Base-by-base conservation (phyloP, 2,888 invertebrate species). In the Eristalis arbustorum region DNA sequence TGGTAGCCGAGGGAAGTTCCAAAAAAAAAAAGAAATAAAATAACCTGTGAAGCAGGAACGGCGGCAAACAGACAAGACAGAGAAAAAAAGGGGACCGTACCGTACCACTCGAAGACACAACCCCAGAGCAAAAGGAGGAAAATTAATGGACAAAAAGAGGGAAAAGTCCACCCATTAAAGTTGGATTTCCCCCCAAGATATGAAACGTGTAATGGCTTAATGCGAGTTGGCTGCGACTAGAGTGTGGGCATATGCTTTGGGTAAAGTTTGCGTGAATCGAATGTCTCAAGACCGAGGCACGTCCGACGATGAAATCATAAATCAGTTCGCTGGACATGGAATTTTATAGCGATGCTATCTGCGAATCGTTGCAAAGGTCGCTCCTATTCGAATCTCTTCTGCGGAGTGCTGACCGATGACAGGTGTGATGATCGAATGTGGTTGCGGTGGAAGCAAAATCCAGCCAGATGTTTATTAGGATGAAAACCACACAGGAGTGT, bases 61-160 rank as follows among this genome's bases (percentile, higher is more conserved):
- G 63, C 49, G 49, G 22, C 18, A 78, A 74, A 67, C 62, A 68
- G 31, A 22, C 25, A 14, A 28, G 10, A 74, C 69, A 73, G 13
- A 78, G 69, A 73, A 57, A 66, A 37, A 8, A 25, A 25, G 25
- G 3, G 25, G 3, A 25, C 2, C 56, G 67, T 34, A 18, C 6
- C 3, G 49, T 18, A 49, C 8, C 18, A 49, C 49, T 18, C 4
- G 18, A 6, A n/a, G 49, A 49, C 49, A 66, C 23, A 79, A 31
- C 40, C 25, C 10, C 2, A 42, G 3, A 61, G 42, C 62, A 64
- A 75, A 68, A 68, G 57, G 71, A 59, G 22, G 79, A 61, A 84
- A 80, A 80, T 84, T 76, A 84, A 84, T 84, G 80, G 81, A 84
- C 81, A 81, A 64, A 71, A 79, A 71, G 72, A 75, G 66, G 75